phyloP scores from a whole-genome alignment of 2,888 invertebrate genomes.

The Alviniconcha strummeri region DNA sequence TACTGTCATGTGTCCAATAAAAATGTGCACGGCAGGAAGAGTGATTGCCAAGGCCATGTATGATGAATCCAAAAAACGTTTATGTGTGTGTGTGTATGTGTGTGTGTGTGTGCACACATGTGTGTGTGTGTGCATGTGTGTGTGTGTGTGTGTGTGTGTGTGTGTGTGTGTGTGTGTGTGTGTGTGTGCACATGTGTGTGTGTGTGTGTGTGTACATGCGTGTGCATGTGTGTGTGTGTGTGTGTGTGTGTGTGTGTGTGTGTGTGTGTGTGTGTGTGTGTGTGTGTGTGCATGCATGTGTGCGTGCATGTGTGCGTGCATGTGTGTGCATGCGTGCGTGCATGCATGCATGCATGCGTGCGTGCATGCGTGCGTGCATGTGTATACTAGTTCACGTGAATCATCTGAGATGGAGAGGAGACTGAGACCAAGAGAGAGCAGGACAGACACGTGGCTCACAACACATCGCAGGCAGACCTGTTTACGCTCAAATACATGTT shows the following conservation, averaged over 20 bases:
- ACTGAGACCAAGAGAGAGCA: too few species aligned
- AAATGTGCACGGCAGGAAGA: too few species aligned
- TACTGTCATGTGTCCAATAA: too few species aligned
- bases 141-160: background rate
- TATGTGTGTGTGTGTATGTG: too few species aligned
- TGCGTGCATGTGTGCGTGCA: background rate
- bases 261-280: background rate
- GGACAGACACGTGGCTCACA: too few species aligned
- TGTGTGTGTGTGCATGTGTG: too few species aligned
- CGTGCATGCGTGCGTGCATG: background rate
- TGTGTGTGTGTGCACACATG: too few species aligned
- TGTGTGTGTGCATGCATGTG: background rate
- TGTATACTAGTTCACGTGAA: background rate
- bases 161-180: background rate
- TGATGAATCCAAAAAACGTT: too few species aligned
- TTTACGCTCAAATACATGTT: too few species aligned
- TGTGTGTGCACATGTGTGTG: background rate
- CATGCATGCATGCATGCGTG: background rate
- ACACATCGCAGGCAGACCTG: too few species aligned
- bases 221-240: background rate
- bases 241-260: background rate
- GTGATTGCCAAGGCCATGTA: too few species aligned
- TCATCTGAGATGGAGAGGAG: too few species aligned
- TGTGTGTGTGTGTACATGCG: background rate
- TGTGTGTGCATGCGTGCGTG: background rate